Evolutionary conservation across 2,113 vertebrate genomes (phyloP), one percentile per base, ranked within the genome.

Genomic region (Ifrita kowaldi): DNA sequence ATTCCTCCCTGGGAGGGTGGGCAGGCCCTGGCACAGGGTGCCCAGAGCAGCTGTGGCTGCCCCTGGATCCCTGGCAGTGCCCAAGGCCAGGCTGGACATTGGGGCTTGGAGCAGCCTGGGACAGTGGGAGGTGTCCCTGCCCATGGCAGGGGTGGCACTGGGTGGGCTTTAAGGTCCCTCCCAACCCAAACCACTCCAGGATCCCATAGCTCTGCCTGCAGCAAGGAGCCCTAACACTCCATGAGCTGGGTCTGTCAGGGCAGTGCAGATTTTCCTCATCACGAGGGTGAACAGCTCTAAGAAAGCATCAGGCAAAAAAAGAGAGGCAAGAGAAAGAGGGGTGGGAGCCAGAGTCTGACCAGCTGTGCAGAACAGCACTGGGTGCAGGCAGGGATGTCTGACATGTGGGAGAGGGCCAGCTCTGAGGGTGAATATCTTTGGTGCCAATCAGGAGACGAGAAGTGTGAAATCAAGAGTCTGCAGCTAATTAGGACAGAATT

Each of bases 331-430:
- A 64, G 37, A 46, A 65, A n/a, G 41, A 24, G 84, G 60, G 52
- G 9, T 13, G 65, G 57, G 42, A 55, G 56, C 22, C 13, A 37
- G 50, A 56, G 39, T 4, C 21, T 67, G 81, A n/a, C 6, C 16
- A 84, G 32, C 27, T 46, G 28, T 44, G 62, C 33, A 16, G 12
- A 60, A 5, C 30, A 59, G 33, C 46, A 3, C 71, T 46, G 50
- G 63, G 57, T 12, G 20, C 13, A 23, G 0, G 1, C 4, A 24
- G 41, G 9, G 50, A 7, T 3, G 5, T 21, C 9, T 0, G 4
- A 13, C 32, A 5, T 10, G 32, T 3, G 16, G 32, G 24, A 73
- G 21, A 69, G 68, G 13, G 22, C 13, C 13, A 50, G 26, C 12
- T 6, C 10, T 27, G 59, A 46, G 69, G 20, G 23, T 7, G 32